Evolutionary conservation across 2,888 invertebrate species (phyloP), one percentile per base, ranked within the genome.

Genomic region (Nomada fucata): DNA sequence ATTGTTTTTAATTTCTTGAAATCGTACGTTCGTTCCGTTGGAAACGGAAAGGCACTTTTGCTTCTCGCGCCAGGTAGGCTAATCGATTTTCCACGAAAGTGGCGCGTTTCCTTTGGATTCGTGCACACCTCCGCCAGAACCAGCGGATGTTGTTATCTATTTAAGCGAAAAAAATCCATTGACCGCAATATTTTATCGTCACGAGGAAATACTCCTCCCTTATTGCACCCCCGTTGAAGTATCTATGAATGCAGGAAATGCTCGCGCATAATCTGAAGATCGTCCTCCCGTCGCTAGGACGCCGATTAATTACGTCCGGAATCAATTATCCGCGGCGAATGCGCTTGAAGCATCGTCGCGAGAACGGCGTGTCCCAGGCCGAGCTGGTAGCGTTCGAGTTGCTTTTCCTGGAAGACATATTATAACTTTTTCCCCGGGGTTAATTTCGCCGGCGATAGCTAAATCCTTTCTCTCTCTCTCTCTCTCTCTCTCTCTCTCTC

Each of bases 361-460:
- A 72, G 60, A 63, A 65, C 57, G 44, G 11, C 64, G 15, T 70
- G 70, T 71, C 76, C 55, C 60, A 44, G 18, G 26, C 59, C 63
- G 73, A 61, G 72, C 59, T 57, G 13, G 26, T 64, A 59, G 59
- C 72, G 76, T 83, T 83, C 84, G 82, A 79, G 86, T 81, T 85
- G 82, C 82, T 84, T 80, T 85, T 86, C 89, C 88, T 88, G 88
- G 89, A 91, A 91, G 91, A 91, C 90, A 88, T 92, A 92, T 93
- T 93, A 92, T 92, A 93, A 92, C 92, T 92, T 93, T 93, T 93
- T 93, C 91, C 82, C 88, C 83, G 90, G 91, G 92, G 93, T 92
- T 93, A 92, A 93, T 92, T 93, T 91, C 90, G 88, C 88, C 89
- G 88, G 89, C 88, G 87, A 89, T 91, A 90, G 89, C 89, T 79